Conservation (phyloP, 2,797 vertebrate species). For the Alfaro cultratus region DNA sequence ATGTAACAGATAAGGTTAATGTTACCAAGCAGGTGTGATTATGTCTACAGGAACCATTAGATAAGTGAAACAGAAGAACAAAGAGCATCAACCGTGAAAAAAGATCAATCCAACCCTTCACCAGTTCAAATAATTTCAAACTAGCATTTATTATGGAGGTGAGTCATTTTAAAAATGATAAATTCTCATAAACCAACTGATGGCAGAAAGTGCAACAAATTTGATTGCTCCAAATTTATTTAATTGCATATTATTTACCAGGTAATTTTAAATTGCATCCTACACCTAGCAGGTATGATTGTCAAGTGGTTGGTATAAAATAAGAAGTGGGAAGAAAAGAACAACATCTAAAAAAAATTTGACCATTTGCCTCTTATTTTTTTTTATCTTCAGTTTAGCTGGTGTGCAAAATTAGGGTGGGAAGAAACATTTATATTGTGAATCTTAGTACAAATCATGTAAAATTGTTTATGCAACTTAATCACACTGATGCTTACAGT, state of each 20-base stretch:
- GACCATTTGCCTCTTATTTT: background rate
- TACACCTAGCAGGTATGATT: background rate
- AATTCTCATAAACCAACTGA: too few relatives aligned
- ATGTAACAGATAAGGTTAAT: background rate
- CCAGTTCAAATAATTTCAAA: background rate
- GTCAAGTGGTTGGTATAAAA: background rate
- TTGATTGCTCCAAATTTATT: background rate
- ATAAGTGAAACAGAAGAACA: background rate
- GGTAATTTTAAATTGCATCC: background rate
- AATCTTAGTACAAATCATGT: background rate
- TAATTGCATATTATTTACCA: background rate
- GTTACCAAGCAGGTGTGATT: background rate
- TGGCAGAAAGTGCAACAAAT: background rate
- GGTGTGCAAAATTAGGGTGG: background rate
- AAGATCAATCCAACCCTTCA: background rate
- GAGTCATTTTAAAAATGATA: background rate
- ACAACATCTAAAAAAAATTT: background rate
- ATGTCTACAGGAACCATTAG: background rate
- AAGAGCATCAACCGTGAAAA: too few relatives aligned
- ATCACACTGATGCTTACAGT: background rate
- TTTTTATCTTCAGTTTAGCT: background rate
- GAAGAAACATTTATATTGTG: background rate
- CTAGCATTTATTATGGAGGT: background rate
- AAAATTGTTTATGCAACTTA: background rate
- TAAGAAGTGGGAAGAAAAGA: background rate